These are phyloP conservation scores for Rhyacichthys aspro DNA, from an alignment of 2,797 vertebrate species.

Conservation along the genomic window DNA sequence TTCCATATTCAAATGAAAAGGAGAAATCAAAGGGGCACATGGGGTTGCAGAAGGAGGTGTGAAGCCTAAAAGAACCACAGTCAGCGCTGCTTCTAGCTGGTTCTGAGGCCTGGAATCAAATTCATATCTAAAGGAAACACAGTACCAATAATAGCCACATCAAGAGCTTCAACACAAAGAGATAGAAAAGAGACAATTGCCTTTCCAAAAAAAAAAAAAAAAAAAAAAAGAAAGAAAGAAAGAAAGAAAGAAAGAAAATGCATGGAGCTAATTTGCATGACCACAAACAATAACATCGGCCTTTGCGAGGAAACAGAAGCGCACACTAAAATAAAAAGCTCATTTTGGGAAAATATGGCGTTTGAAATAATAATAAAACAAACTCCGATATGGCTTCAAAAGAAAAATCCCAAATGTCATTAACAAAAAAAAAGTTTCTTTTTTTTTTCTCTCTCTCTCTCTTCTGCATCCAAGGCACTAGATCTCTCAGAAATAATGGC, in stretches of 20 bases:
- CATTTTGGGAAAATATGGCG: slow-evolving; percentile 58
- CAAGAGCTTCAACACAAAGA: slow-evolving; percentile 64
- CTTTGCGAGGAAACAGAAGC: slow-evolving; percentile 56
- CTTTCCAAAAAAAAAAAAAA: slow-evolving; percentile 39
- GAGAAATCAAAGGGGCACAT: slow-evolving; percentile 43
- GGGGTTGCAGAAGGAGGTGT: slow-evolving; percentile 60
- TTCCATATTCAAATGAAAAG: slow-evolving; percentile 86
- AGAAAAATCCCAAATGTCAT: slow-evolving; percentile 49
- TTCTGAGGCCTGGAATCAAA: slow-evolving; percentile 87
- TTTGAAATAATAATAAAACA: slow-evolving; percentile 34
- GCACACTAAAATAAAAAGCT: slow-evolving; percentile 51
- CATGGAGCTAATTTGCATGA: slow-evolving; percentile 73
- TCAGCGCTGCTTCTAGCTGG: slow-evolving; percentile 85
- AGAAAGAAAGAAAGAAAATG: slow-evolving; percentile 22
- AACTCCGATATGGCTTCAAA: slow-evolving; percentile 54
- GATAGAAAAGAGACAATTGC: slow-evolving; percentile 73
- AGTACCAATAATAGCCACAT: slow-evolving; percentile 54
- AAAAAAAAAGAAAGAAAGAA: too few relatives aligned
- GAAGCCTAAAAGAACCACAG: slow-evolving; percentile 80
- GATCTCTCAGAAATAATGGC: slow-evolving; percentile 86
- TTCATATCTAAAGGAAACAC: slow-evolving; percentile 28
- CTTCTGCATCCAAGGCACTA: slow-evolving; percentile 96
- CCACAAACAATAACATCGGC: slow-evolving; percentile 68
- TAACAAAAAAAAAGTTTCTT: too few relatives aligned
- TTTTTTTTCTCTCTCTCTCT: too few relatives aligned